These are phyloP conservation scores for Odontamblyopus rebecca DNA, from an alignment of 2,797 vertebrate genomes.

Conservation along the genomic window DNA sequence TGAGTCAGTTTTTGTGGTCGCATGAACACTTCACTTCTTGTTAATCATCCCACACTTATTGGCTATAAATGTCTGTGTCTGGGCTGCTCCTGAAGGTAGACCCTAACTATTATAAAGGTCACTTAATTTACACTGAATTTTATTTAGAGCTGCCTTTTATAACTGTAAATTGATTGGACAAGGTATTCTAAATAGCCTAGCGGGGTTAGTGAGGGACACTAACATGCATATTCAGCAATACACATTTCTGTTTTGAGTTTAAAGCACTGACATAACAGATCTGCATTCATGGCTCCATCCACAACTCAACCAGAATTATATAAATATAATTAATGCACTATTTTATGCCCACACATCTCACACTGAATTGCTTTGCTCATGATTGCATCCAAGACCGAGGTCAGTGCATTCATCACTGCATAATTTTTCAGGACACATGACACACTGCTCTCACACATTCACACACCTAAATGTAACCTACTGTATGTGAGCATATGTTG, in stretches of 20 bases:
- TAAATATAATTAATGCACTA: background rate
- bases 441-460: constrained; percentile 14
- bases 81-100: too few species aligned
- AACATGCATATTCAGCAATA: too few species aligned
- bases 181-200: too few species aligned
- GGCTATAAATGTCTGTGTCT: constrained; percentile 2
- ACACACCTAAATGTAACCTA: background rate
- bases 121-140: constrained; percentile 1
- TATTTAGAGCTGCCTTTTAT: background rate
- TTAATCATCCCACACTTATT: background rate
- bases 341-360: background rate
- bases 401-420: background rate
- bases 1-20: background rate
- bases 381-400: background rate
- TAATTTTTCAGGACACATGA: constrained; percentile 20
- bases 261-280: background rate
- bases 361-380: background rate
- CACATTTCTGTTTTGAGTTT: background rate
- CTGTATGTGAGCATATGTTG: constrained; percentile 38
- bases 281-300: background rate
- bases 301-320: background rate
- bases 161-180: background rate
- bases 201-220: background rate
- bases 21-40: background rate
- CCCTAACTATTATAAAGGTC: background rate